A percentile compares a stretch with the other conserved stretches of the same genome.
phyloP scores from a whole-genome alignment of 2,797 vertebrate species.

The Glossophaga mutica region DNA sequence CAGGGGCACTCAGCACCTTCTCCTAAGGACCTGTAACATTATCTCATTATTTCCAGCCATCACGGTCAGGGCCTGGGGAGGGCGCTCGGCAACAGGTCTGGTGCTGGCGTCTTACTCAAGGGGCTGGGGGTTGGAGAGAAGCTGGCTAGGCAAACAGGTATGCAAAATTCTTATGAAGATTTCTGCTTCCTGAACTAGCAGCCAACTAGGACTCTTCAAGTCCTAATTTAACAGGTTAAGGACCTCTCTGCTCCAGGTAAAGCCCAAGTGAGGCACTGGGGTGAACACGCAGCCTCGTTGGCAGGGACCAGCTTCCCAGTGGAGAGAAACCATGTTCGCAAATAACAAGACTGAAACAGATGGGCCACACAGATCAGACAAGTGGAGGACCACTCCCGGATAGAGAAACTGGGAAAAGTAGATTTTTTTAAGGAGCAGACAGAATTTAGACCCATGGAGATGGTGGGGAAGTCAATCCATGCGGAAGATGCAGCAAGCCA shows the following conservation, averaged over 20 bases:
- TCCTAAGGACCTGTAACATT: neutral
- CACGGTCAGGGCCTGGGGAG: neutral
- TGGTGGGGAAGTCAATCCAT: neutral
- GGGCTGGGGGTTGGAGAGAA: neutral
- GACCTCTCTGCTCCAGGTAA: neutral
- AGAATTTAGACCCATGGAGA: neutral
- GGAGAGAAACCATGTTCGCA: neutral
- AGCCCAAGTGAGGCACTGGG: neutral
- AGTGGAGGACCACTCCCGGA: neutral
- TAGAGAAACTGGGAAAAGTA: neutral
- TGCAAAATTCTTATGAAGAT: constrained; percentile 35
- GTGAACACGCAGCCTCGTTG: neutral
- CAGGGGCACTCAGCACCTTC: neutral
- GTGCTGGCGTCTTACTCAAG: neutral
- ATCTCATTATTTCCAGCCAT: neutral
- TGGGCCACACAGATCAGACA: neutral
- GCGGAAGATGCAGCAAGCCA: neutral
- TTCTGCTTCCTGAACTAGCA: constrained; percentile 29
- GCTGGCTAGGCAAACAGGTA: neutral
- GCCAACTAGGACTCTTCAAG: constrained; percentile 18
- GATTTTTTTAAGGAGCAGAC: neutral
- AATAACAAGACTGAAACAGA: neutral
- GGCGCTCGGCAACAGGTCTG: neutral
- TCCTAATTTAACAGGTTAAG: constrained; percentile 21
- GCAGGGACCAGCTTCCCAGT: neutral